Evolutionary conservation across 2,797 vertebrate genomes (phyloP), one percentile per base, ranked within the genome.

Genomic region (Melanotaenia trifasciata): DNA sequence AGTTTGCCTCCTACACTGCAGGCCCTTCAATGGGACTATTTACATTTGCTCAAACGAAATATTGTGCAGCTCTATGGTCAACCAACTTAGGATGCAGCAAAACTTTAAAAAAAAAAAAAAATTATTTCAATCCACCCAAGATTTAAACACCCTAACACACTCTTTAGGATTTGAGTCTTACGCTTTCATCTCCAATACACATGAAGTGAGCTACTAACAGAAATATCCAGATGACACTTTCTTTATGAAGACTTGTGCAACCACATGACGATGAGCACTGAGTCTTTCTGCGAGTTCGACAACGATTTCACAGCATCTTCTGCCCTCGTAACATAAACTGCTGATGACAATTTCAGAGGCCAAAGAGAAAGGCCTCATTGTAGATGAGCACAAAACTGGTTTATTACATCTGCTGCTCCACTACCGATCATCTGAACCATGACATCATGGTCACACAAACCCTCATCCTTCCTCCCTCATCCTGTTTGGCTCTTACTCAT

Each of bases 391-490:
- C 60, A 60, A 58, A 56, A 30, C n/a, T 24, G 26, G 33, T 75
- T 64, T 43, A 87, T 80, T 77, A 45, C 47, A 35, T 73, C 45
- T 33, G 68, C 72, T 83, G 69, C 50, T 74, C 74, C 77, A 73
- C 74, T 24, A 30, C 60, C 10, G 6, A 79, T 85, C 81, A 87
- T 79, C 79, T 86, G 85, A 88, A 85, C 86, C 79, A 82, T 91
- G 90, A 92, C 82, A 76, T 91, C 89, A 87, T 72, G 66, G 75
- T 83, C 82, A 85, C 72, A 71, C 69, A 68, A 57, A 63, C 38
- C 26, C n/a, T 28, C 51, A 4, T 2, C 30, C 61, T 18, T 1
- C 8, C 33, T 20, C 57, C 4, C 14, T 32, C 22, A 24, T 0
- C 38, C 38, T 18, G 4, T 38, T 54, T 20, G 30, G 20, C 36